Evolutionary conservation across 64 coral and sea anemone species (phyloP).

Genomic region (Porites lutea): DNA sequence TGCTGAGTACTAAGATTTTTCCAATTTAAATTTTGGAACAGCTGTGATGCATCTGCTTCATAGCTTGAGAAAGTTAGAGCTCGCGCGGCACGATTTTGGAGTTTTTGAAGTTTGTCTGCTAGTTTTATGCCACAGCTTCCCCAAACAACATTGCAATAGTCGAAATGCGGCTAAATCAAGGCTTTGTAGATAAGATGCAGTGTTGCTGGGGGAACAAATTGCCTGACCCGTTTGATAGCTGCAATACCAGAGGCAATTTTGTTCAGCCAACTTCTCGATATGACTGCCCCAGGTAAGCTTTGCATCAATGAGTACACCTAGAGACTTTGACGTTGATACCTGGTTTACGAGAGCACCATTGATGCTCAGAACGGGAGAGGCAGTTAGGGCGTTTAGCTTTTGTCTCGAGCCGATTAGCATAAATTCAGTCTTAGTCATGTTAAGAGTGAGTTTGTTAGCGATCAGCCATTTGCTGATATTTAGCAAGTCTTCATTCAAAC

Average conservation of each 20-base stretch:
- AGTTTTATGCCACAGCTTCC: slow-evolving; percentile 25
- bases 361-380: not conserved
- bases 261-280: too few species aligned
- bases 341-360: too few species aligned
- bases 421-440: slow-evolving; percentile 25
- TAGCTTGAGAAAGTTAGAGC: too few species aligned
- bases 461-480: slow-evolving; percentile 23
- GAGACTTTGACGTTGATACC: too few species aligned
- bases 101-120: slow-evolving; percentile 30
- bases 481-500: slow-evolving; percentile 2
- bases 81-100: slow-evolving; percentile 17
- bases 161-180: slow-evolving; percentile 10
- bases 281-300: too few species aligned
- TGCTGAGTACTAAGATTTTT: too few species aligned
- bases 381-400: slow-evolving; percentile 16
- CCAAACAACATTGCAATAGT: slow-evolving; percentile 51
- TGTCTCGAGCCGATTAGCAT: slow-evolving; percentile 56
- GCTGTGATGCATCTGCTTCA: too few species aligned
- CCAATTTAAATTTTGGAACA: too few species aligned
- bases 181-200: not conserved
- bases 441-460: not conserved
- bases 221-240: slow-evolving; percentile 28
- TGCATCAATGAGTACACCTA: too few species aligned
- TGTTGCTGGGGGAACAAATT: slow-evolving; percentile 42
- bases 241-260: slow-evolving; percentile 38